Percentiles rank a stretch among this genome's conserved stretches.
These are phyloP conservation scores for Conchocele bisecta DNA, from an alignment of 2,888 invertebrate species.

Conservation along the genomic window DNA sequence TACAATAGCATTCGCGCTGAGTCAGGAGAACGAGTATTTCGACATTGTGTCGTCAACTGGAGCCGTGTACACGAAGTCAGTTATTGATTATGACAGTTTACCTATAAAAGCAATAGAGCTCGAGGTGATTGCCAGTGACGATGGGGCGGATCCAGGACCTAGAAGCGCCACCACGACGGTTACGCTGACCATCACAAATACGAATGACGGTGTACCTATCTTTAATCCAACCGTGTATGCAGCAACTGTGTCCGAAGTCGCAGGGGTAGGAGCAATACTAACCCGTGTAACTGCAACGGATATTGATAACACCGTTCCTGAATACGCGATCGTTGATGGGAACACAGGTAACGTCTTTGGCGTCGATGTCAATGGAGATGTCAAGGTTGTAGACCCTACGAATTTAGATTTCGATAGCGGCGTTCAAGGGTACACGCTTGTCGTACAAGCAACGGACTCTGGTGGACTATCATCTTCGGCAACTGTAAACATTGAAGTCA, in stretches of 20 bases:
- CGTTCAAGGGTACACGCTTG: conserved; percentile 87
- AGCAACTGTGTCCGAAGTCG: conserved; percentile 62
- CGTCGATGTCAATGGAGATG: conserved; percentile 55
- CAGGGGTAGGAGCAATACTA: conserved; percentile 49
- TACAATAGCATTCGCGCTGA: conserved; percentile 56
- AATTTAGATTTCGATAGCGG: conserved; percentile 73
- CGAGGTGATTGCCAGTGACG: conserved; percentile 59
- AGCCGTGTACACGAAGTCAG: not conserved
- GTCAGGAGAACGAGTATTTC: conserved; percentile 51
- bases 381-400: conserved; percentile 51
- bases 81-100: not conserved
- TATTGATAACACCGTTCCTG: conserved; percentile 31
- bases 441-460: conserved; percentile 88
- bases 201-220: conserved; percentile 73
- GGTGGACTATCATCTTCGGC: conserved; percentile 55
- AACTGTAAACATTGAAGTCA: conserved; percentile 58
- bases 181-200: conserved; percentile 70
- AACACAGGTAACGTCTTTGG: conserved; percentile 59
- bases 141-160: conserved; percentile 36
- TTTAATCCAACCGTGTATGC: conserved; percentile 69
- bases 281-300: conserved; percentile 66
- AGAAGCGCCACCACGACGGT: conserved; percentile 62
- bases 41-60: conserved; percentile 41
- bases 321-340: conserved; percentile 68
- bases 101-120: conserved; percentile 48